phyloP scores from a whole-genome alignment of 2,888 invertebrate genomes.

The Antheraea yamamai region DNA sequence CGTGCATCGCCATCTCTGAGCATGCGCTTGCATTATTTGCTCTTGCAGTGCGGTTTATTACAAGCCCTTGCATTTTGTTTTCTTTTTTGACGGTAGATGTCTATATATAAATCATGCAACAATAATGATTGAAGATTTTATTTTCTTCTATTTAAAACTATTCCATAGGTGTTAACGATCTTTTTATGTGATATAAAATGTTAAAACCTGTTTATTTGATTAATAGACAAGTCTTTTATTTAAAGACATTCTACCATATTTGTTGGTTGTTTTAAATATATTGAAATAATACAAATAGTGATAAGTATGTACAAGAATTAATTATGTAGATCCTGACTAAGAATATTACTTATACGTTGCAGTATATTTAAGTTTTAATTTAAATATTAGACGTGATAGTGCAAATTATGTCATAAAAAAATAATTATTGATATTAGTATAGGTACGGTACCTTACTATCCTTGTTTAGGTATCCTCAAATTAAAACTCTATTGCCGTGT shows the following conservation, averaged over 20 bases:
- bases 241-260: not conserved
- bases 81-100: conserved; percentile 14
- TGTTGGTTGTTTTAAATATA: not conserved
- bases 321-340: not conserved
- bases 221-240: not conserved
- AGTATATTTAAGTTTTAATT: not conserved
- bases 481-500: not conserved
- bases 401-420: too few species aligned
- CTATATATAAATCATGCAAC: not conserved
- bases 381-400: too few species aligned
- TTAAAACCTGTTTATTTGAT: not conserved
- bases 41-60: conserved; percentile 22
- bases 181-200: not conserved
- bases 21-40: conserved; percentile 55
- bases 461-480: not conserved
- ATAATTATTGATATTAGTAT: not conserved
- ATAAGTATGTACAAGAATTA: not conserved
- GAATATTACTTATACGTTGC: not conserved
- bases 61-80: conserved; percentile 11
- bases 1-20: conserved; percentile 69
- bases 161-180: not conserved
- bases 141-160: not conserved
- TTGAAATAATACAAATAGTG: not conserved
- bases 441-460: not conserved
- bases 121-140: not conserved